Evolutionary conservation across 2,888 invertebrate species (phyloP).

Genomic region (Orthosia cruda): DNA sequence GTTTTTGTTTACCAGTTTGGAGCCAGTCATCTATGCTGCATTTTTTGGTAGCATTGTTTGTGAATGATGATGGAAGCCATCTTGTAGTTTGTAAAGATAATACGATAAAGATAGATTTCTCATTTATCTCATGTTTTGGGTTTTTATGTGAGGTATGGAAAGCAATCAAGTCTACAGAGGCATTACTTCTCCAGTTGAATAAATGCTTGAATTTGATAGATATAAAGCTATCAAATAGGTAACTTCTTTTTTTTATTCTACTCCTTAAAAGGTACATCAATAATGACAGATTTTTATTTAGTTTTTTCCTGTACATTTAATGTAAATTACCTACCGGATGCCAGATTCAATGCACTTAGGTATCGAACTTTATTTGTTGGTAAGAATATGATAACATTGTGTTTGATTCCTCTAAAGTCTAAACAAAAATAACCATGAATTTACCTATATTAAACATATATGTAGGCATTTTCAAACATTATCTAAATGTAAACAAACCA

Average conservation of each 20-base stretch:
- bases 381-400: constrained; percentile 9
- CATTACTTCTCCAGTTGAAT: neutral
- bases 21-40: neutral
- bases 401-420: neutral
- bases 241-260: neutral
- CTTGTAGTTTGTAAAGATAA: no score
- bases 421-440: neutral
- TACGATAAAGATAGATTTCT: neutral
- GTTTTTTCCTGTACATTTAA: constrained; percentile 1
- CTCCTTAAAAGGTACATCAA: neutral
- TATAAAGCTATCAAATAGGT: neutral
- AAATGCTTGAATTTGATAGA: neutral
- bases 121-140: neutral
- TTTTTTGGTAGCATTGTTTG: neutral
- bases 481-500: neutral
- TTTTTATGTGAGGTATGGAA: neutral
- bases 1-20: neutral
- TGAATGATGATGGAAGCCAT: no score
- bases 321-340: neutral
- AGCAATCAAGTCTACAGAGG: neutral
- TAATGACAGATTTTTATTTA: neutral
- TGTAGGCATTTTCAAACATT: neutral
- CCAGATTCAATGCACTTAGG: neutral
- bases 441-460: neutral
- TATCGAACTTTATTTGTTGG: neutral